Evolutionary conservation across 2,113 vertebrate genomes (phyloP), one percentile per base, ranked within the genome.

Genomic region (Amphiprion percula): DNA sequence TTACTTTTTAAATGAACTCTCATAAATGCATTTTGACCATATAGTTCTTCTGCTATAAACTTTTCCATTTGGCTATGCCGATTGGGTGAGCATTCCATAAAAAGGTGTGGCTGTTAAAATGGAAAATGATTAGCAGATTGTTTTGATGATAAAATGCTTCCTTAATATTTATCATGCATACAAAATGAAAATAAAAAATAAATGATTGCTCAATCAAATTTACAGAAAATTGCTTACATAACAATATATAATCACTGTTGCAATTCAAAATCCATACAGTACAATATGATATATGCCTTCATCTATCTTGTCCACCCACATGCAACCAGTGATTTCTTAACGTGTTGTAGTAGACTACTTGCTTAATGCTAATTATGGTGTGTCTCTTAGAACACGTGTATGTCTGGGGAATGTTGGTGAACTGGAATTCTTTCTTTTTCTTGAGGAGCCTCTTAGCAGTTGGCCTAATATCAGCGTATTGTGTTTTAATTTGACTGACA

Each of bases 401-500:
- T 21, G 62, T 69, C 61, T 79, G 0, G 11, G 63, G 84, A 91
- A 93, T 90, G 90, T 67, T 19, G 82, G 86, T n/a, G 12, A 88
- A 81, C 91, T 82, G 61, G 89, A 92, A 81, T 50, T 52, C 33
- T 21, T 37, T 39, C 14, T 59, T 62, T 30, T 59, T 73, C 21
- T 10, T 46, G 0, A 0, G 26, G 14, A 85, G 44, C 68, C 28
- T 70, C 52, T 21, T 54, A 58, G 74, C 85, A 87, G 52, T 84
- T 68, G 69, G 55, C 79, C 64, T 59, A 1, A 47, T 47, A 68
- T 83, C 79, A 54, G 37, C 53, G 74, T 58, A 67, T 90, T 91
- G 81, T 88, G 26, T 61, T 68, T 10, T 63, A 59, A 58, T 92
- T 64, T 92, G 84, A 91, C 56, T 88, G 92, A 90, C 89, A 88